Base-by-base conservation (phyloP, 92 coral and sea anemone genomes). In the Epizoanthus ramosus region DNA sequence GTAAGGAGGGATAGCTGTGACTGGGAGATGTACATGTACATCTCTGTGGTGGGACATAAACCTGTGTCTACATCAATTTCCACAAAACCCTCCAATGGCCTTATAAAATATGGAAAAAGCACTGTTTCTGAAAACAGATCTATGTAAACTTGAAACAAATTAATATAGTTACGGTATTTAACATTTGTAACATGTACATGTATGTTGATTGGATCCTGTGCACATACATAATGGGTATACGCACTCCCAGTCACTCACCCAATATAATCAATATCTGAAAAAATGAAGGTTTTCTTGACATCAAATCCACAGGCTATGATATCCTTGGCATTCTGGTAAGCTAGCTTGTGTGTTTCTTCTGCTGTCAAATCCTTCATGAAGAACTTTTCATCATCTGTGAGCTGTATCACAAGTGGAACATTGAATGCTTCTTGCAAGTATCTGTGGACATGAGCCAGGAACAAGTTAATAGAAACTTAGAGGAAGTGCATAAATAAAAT, bases 241-340 rank as follows among this genome's bases (percentile, higher is more conserved):
- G 14, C 3, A 54, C 21, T 8, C n/a, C 16, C 19, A 4, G 35
- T 6, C 54, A 28, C 90, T 81, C 70, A 95, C 98, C 98, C 94
- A 70, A 96, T 94, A 64, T 91, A 96, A 88, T 96, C 99, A 68
- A 96, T 85, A 73, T 96, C 99, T 25, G 99, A 96, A 85, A 96
- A 96, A 79, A 96, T 93, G 74, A 96, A 96, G 21, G 99, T 96
- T 79, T 93, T 96, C 66, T 96, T 93, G 14, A 86, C 87, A 82
- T 96, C 98, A 91, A 96, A 96, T 63, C 99, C 99, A 77, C 93
- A 92, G 69, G 99, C 99, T 70, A 96, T 96, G 19, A 96, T 96
- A 64, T 96, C 99, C 76, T 96, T 96, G 22, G 95, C 94, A 96
- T 96, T 96, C 83, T 96, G 94, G 79, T 96, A 96, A 16, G 96